Base-by-base conservation (phyloP, 2,113 vertebrate genomes). In the Mirounga angustirostris region DNA sequence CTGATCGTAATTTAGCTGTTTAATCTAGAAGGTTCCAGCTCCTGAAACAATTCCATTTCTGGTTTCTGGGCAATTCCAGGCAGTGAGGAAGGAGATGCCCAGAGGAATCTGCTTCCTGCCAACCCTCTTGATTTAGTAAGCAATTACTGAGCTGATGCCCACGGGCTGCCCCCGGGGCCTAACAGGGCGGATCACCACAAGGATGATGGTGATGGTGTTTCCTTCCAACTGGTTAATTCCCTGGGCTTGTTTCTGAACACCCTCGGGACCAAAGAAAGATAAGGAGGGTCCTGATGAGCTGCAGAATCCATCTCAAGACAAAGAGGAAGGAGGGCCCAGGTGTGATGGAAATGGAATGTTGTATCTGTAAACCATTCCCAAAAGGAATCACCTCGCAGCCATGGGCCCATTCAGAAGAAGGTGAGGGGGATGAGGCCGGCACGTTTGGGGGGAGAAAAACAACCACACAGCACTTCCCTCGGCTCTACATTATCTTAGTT, bases 151-250 rank as follows among this genome's bases (percentile, higher is more conserved):
- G 28, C 67, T 61, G 16, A 80, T 61, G 19, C 46, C 24, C 13
- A 15, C 73, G 1, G 73, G 43, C 46, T 5, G 28, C 28, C 71
- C 22, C 24, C 71, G 1, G 11, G 43, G 43, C 61, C 92, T 63
- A 65, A 36, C 50, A 46, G 40, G 50, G 21, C 12, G 73, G 30
- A 11, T 2, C 10, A 13, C 46, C 0, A 6, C 28, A 16, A 24
- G 3, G 21, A 5, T 5, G 12, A 2, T 2, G n/a, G 0, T 54
- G 61, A 22, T 15, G n/a, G 18, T 0, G 9, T 43, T 80, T 82
- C 9, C 71, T 82, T 58, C 56, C 13, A 10, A 10, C 8, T 7
- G 56, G 28, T 30, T 67, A 36, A 14, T 52, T 43, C 74, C 46
- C 33, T 3, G 7, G n/a, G 21, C 59, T 46, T 21, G 18, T 43